Evolutionary conservation across 2,888 invertebrate genomes (phyloP).

Genomic region (Octonoba sinensis): DNA sequence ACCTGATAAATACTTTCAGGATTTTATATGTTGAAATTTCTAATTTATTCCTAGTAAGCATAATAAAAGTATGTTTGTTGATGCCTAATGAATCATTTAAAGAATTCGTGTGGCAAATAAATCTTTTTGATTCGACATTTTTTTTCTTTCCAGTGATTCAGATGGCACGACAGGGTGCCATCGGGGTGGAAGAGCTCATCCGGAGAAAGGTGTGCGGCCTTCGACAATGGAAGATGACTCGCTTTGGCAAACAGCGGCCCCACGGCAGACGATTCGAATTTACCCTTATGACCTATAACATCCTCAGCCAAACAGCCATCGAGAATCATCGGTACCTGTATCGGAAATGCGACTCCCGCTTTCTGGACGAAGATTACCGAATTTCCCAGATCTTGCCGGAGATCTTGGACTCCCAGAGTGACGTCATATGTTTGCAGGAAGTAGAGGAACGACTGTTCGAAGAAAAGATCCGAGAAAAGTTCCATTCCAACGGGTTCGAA

Average conservation of each 20-base stretch:
- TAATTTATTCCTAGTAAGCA: too few species aligned
- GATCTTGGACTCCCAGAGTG: slow-evolving; percentile 75
- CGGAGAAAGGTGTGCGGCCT: slow-evolving; percentile 18
- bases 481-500: slow-evolving; percentile 76
- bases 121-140: background rate
- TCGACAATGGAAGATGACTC: slow-evolving; percentile 38
- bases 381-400: slow-evolving; percentile 76
- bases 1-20: too few species aligned
- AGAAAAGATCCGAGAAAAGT: slow-evolving; percentile 3
- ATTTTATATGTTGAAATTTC: too few species aligned
- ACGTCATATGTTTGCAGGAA: slow-evolving; percentile 90
- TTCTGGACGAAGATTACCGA: slow-evolving; percentile 81
- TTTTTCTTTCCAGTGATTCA: slow-evolving; percentile 9
- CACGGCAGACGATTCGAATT: slow-evolving; percentile 72
- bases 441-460: slow-evolving; percentile 83
- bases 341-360: slow-evolving; percentile 74
- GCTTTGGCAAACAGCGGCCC: background rate
- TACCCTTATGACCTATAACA: slow-evolving; percentile 86
- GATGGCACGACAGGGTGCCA: slow-evolving; percentile 46
- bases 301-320: slow-evolving; percentile 86
- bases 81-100: too few species aligned
- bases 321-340: slow-evolving; percentile 82
- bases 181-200: slow-evolving; percentile 37
- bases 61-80: too few species aligned
- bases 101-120: too few species aligned